These are phyloP conservation scores for Dicerorhinus sumatrensis DNA, from an alignment of 2,113 vertebrate genomes.

Conservation along the genomic window DNA sequence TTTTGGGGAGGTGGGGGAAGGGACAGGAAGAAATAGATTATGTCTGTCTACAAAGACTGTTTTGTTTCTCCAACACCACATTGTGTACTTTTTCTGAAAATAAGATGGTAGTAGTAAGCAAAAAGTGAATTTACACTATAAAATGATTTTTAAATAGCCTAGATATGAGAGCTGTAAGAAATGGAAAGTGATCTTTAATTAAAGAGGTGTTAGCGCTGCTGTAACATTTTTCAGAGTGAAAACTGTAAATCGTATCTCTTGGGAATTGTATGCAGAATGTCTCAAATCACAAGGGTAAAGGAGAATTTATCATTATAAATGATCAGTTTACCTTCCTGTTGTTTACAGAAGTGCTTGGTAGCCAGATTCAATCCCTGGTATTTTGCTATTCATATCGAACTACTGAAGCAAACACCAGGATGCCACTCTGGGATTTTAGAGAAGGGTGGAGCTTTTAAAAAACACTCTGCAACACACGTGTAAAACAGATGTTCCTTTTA, in stretches of 20 bases:
- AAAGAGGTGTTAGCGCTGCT: conserved; percentile 35
- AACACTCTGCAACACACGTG: not conserved
- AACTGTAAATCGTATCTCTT: conserved; percentile 65
- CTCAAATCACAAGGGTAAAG: conserved; percentile 65
- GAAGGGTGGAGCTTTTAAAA: conserved; percentile 44
- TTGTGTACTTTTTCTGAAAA: conserved; percentile 29
- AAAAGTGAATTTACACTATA: conserved; percentile 42
- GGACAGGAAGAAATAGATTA: not conserved
- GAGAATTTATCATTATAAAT: conserved; percentile 53
- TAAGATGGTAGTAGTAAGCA: conserved; percentile 41
- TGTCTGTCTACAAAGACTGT: not conserved
- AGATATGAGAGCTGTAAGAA: conserved; percentile 2
- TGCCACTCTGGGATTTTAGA: conserved; percentile 26
- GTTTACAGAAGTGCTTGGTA: conserved; percentile 39
- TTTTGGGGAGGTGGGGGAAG: not conserved
- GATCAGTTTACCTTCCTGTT: conserved; percentile 63
- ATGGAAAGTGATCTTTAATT: conserved; percentile 63
- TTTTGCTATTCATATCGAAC: conserved; percentile 62
- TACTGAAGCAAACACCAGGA: conserved; percentile 41
- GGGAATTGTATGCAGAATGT: conserved; percentile 58
- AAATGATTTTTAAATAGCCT: conserved; percentile 40
- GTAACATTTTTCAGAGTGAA: conserved; percentile 56
- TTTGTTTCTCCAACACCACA: conserved; percentile 15
- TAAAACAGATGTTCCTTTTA: conserved; percentile 54
- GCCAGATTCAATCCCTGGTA: conserved; percentile 14